These are phyloP conservation scores for Carettochelys insculpta DNA, from an alignment of 2,113 vertebrate genomes.

Conservation along the genomic window DNA sequence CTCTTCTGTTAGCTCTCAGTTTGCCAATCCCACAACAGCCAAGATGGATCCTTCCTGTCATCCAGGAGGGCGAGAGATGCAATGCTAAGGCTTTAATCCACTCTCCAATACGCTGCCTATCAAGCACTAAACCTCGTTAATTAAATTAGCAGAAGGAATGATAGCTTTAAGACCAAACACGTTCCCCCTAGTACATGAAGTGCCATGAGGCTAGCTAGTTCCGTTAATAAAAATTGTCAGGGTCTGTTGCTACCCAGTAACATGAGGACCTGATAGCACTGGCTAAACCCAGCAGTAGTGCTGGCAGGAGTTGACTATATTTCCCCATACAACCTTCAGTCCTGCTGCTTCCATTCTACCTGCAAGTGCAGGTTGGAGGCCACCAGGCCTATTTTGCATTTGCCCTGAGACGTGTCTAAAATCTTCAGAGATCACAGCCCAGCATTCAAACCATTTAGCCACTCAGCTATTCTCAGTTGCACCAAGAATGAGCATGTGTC, in stretches of 20 bases:
- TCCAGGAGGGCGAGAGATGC: background rate
- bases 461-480: background rate
- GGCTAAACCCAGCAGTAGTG: accelerated
- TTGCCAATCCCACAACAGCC: background rate
- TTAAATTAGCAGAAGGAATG: background rate
- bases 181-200: background rate
- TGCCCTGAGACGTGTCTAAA: background rate
- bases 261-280: background rate
- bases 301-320: background rate
- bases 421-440: background rate
- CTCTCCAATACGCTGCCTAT: background rate
- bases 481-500: background rate
- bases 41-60: accelerated
- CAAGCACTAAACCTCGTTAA: background rate
- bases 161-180: background rate
- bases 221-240: background rate
- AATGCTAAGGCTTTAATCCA: background rate
- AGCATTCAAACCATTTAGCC: background rate
- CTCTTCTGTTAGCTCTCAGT: background rate
- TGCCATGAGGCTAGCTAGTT: background rate
- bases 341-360: background rate
- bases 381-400: background rate
- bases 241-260: background rate
- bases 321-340: background rate
- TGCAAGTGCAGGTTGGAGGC: background rate